A percentile compares a stretch with the other conserved stretches of the same genome.
These are phyloP conservation scores for Drosophila kurseongensis DNA, from an alignment of 1,140 invertebrate species.

Conservation along the genomic window DNA sequence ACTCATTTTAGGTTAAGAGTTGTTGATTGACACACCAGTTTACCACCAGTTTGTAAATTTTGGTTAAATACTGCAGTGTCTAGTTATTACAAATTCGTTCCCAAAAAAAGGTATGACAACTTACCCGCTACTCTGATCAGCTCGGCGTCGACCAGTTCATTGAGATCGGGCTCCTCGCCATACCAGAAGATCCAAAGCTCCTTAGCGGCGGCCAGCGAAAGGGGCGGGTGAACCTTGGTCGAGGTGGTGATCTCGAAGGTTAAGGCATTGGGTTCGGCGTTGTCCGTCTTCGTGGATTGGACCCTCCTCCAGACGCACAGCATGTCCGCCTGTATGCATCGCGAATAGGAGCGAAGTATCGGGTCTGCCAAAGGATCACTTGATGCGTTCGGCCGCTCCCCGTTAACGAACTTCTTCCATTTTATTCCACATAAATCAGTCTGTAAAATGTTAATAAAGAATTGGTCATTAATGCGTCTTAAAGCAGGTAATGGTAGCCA, in stretches of 20 bases:
- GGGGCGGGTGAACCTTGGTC: constrained; percentile 86
- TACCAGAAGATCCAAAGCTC: constrained; percentile 99
- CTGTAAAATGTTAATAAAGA: constrained; percentile 85
- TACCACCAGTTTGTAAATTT: too few species aligned
- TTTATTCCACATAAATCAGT: constrained; percentile 99
- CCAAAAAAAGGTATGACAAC: constrained; percentile 65
- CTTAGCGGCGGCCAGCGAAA: constrained; percentile 92
- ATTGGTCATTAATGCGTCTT: constrained; percentile 22
- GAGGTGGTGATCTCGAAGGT: constrained; percentile 83
- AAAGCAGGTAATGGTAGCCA: constrained; percentile 5
- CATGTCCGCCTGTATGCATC: constrained; percentile 96
- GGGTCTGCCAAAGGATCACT: constrained; percentile 95
- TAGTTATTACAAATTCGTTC: too few species aligned
- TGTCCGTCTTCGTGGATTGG: constrained; percentile 86
- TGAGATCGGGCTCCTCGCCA: constrained; percentile 97
- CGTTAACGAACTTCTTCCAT: constrained; percentile 97
- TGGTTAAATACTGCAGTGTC: too few species aligned
- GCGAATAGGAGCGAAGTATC: constrained; percentile 95
- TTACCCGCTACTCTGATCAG: constrained; percentile 90
- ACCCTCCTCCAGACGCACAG: constrained; percentile 98
- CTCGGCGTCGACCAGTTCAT: constrained; percentile 92
- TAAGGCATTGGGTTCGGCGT: constrained; percentile 80
- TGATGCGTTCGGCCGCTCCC: constrained; percentile 86
- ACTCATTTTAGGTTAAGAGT: too few species aligned
- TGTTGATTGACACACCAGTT: too few species aligned